phyloP scores from a whole-genome alignment of 1,140 invertebrate genomes.

The Meloidogyne chitwoodi region DNA sequence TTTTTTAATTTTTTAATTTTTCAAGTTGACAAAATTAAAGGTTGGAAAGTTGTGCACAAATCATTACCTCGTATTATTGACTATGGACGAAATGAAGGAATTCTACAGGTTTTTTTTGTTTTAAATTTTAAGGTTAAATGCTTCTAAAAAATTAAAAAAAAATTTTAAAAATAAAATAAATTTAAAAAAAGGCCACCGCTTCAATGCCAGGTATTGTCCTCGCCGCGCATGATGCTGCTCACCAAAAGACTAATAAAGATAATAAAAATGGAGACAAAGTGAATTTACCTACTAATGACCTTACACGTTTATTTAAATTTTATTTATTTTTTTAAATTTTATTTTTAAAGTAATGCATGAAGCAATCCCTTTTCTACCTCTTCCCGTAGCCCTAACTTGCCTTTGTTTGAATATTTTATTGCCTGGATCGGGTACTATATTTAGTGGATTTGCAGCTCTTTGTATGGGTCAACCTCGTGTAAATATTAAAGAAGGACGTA shows the following conservation, averaged over 20 bases:
- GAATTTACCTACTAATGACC: conserved; percentile 58
- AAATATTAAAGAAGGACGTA: conserved; percentile 61
- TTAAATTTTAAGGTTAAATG: too few relatives aligned
- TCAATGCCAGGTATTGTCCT: conserved; percentile 55
- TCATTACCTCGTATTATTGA: conserved; percentile 52
- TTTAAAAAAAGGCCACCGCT: neutral
- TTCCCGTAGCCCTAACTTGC: conserved; percentile 77
- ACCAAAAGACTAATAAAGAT: conserved; percentile 47
- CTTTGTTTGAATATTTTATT: conserved; percentile 77
- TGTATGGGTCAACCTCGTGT: conserved; percentile 76
- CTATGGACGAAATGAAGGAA: conserved; percentile 55
- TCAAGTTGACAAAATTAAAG: conserved; percentile 25
- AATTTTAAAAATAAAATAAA: too few relatives aligned
- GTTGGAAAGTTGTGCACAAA: conserved; percentile 58
- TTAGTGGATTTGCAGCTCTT: conserved; percentile 78
- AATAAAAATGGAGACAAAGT: conserved; percentile 52
- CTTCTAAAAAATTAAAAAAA: too few relatives aligned
- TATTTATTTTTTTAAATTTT: neutral
- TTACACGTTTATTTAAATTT: conserved; percentile 67
- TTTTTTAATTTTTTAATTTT: neutral
- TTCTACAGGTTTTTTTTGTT: conserved; percentile 41
- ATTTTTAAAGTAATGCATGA: conserved; percentile 64
- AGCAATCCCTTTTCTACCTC: conserved; percentile 80
- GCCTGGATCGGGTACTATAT: conserved; percentile 79
- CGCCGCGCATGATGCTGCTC: conserved; percentile 58